Base-by-base conservation (phyloP, 2,888 invertebrate genomes). In the Drosophila austrosaltans region DNA sequence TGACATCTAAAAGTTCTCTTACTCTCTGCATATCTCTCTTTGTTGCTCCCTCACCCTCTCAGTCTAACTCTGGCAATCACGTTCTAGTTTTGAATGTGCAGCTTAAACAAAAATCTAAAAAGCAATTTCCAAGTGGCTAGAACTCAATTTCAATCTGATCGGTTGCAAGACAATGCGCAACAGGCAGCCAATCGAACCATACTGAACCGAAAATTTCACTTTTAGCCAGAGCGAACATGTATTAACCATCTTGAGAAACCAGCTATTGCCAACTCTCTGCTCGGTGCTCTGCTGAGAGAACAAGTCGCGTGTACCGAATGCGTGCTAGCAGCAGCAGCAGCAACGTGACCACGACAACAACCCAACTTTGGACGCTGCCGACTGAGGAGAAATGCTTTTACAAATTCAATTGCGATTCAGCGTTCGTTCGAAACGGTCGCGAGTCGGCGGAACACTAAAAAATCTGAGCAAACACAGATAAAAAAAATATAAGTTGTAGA, bases 401-500 rank as follows among this genome's bases (percentile, higher is more conserved):
- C 88, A 84, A 87, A 82, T 86, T 90, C 90, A 90, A 90, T 89
- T 86, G 84, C 82, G 85, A 84, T 90, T 87, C 75, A 86, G 78
- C 87, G 76, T 78, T 86, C 87, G 81, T 76, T 76, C 77, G 75
- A 80, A 82, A 63, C 82, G 81, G 82, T 85, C 80, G 78, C 67
- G 69, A 59, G 39, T 59, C 69, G 44, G 63, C 44, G 48, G 48
- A 42, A 42, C 16, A 16, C 10, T 16, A 4, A 40, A 12, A 40
- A 40, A 40, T 40, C 40, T 40, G 70, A 59, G 60, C 70, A 70
- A 70, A 44, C 72, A 60, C 54, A 44, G 42, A 28, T 56, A 58
- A 40, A 8, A 42, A 16, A 25, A 22, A 30, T 28, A 25, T 42
- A 42, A n/a, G 16, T 40, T 40, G 40, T n/a, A 40, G 20, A 16